Evolutionary conservation across 2,113 vertebrate species (phyloP).

Genomic region (Rhineura floridana): DNA sequence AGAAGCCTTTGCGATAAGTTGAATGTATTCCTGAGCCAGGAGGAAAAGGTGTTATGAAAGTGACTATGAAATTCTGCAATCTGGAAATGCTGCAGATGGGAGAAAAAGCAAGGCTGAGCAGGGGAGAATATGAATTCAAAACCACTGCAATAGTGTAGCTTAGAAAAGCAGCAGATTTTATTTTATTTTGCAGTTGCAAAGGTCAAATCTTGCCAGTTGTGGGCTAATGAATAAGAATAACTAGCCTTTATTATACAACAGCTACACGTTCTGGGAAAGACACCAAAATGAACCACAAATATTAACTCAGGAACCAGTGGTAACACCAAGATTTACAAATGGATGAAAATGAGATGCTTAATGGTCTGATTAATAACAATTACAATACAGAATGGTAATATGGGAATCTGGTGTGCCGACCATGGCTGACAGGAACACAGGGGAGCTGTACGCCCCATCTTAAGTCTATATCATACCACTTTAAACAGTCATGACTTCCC

Average conservation of each 20-base stretch:
- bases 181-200: conserved; percentile 28
- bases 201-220: conserved; percentile 45
- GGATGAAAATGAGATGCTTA: conserved; percentile 20
- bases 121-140: not conserved
- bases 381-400: not conserved
- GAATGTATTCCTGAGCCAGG: not conserved
- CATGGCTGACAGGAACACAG: not conserved
- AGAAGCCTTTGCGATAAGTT: not conserved
- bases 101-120: not conserved
- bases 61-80: not conserved
- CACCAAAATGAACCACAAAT: conserved; percentile 43
- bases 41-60: not conserved
- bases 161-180: not conserved
- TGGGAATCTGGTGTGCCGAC: not conserved
- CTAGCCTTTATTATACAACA: conserved; percentile 38
- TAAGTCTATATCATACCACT: too few species aligned
- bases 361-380: not conserved
- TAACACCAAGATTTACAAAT: conserved; percentile 32
- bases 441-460: too few species aligned
- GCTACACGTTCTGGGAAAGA: conserved; percentile 32
- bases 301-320: conserved; percentile 32
- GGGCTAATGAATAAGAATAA: conserved; percentile 44
- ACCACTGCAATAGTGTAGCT: not conserved
- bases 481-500: too few species aligned
- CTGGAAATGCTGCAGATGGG: not conserved